Base-by-base conservation (phyloP, 1,140 invertebrate species). In the Drosophila albomicans region DNA sequence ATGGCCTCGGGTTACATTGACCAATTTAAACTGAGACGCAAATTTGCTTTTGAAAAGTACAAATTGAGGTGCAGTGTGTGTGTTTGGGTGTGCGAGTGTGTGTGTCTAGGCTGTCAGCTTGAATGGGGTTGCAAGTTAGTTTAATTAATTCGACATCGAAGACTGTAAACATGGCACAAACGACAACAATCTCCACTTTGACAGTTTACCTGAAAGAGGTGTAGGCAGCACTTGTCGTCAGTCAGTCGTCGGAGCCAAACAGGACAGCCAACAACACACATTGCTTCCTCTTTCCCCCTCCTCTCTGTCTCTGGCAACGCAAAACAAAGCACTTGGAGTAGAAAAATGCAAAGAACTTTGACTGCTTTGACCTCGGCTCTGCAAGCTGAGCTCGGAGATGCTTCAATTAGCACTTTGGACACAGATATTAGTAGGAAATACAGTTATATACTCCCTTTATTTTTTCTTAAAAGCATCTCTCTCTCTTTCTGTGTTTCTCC, bases 371-470 rank as follows among this genome's bases (percentile, higher is more conserved):
- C 73, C 46, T 28, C 11, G 20, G 20, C 56, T 70, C 32, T 57
- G 30, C 16, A 51, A 78, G 45, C 43, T 15, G 45, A 65, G 59
- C 63, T 59, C 45, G 45, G 45, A 78, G 84, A 69, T 69, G 85
- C 85, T 88, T 82, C 84, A 88, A 89, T 88, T 88, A 88, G 84
- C 80, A 87, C 84, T 88, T 88, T 89, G 85, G 84, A 89, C 78
- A 88, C 84, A 89, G 77, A 84, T 88, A 88, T 89, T 88, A 88
- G 85, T 84, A 58, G 70, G 72, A 75, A 88, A 80, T 78, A 88
- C 77, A 82, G 84, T 84, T 84, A 84, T 77, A n/a, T n/a, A 52
- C 51, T n/a, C 75, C 28, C 66, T 81, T 25, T 25, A 25, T 25
- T 25, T 78, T 78, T 81, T 85, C 70, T 16, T 20, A 48, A 43